Base-by-base conservation (phyloP, 2,113 vertebrate genomes). In the Pseudonaja textilis region DNA sequence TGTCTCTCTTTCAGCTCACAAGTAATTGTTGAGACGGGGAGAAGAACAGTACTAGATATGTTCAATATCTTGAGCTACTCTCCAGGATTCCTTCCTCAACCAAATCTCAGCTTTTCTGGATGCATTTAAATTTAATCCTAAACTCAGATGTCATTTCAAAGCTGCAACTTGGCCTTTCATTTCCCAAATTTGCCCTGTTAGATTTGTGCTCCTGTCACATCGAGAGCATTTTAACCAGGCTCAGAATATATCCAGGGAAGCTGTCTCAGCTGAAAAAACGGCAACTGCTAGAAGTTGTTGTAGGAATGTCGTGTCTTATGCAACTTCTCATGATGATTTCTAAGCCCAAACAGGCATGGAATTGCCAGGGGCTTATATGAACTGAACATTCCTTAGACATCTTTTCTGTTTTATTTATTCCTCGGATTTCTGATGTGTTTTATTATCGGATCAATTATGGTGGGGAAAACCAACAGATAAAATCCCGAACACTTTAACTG, bases 271-370 rank as follows among this genome's bases (percentile, higher is more conserved):
- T 5, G 47, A 55, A 93, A 91, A 91, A 23, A 87, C 89, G 12
- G 64, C 29, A 74, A 74, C 69, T 20, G 88, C 9, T 50, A 20
- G 25, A 91, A 88, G 74, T 50, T 86, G 55, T 56, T 54, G 42
- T 22, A 89, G 52, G n/a, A 69, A 94, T 85, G 39, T 52, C 11
- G 3, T 14, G 26, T 54, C 86, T 90, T 89, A 91, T n/a, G 88
- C 88, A 94, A 89, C 74, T 69, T 89, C 85, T 39, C 8, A 3
- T 34, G 5, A 50, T 39, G 39, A 88, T 93, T 94, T 92, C 64
- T 89, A 85, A 29, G 56, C 86, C 85, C 90, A 93, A 91, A 90
- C 20, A 55, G 91, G 47, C 91, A 50, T 90, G 61, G 29, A 57
- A 85, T 90, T 55, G 59, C 90, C 91, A 45, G 93, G 90, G 25